These are phyloP conservation scores for Camelus bactrianus DNA, from an alignment of 2,113 vertebrate species.

Conservation along the genomic window DNA sequence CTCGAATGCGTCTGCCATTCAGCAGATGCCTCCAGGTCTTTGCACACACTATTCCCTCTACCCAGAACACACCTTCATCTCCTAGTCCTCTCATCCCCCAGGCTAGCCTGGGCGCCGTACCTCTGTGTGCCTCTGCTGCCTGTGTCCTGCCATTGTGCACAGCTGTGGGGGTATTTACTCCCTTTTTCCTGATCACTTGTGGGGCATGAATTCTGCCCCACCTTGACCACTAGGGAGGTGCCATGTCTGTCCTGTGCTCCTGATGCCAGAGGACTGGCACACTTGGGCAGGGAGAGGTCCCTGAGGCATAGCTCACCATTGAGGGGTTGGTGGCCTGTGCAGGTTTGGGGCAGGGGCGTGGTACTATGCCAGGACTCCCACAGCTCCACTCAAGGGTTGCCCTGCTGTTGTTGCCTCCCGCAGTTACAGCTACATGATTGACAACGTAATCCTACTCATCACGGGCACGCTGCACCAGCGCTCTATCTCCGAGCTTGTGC, in stretches of 20 bases:
- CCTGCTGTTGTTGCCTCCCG: slow-evolving; percentile 20
- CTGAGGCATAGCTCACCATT: not conserved
- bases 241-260: not conserved
- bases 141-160: not conserved
- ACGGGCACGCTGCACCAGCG: slow-evolving; percentile 98
- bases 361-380: not conserved
- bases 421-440: slow-evolving; percentile 99
- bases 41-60: slow-evolving; percentile 48
- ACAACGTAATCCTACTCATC: slow-evolving; percentile 98
- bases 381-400: not conserved
- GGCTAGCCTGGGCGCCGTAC: not conserved
- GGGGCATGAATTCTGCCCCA: not conserved
- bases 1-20: not conserved
- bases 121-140: not conserved
- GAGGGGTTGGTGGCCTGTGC: not conserved
- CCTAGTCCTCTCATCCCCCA: not conserved
- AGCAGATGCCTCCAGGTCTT: slow-evolving; percentile 40
- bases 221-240: not conserved
- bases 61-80: slow-evolving; percentile 43
- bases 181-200: not conserved
- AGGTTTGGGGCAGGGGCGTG: not conserved
- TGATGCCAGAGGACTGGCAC: not conserved
- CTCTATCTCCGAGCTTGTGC: slow-evolving; percentile 96
- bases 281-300: not conserved
- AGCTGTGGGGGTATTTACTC: not conserved